Base-by-base conservation (phyloP, 1,140 invertebrate species). In the Octopus sinensis region DNA sequence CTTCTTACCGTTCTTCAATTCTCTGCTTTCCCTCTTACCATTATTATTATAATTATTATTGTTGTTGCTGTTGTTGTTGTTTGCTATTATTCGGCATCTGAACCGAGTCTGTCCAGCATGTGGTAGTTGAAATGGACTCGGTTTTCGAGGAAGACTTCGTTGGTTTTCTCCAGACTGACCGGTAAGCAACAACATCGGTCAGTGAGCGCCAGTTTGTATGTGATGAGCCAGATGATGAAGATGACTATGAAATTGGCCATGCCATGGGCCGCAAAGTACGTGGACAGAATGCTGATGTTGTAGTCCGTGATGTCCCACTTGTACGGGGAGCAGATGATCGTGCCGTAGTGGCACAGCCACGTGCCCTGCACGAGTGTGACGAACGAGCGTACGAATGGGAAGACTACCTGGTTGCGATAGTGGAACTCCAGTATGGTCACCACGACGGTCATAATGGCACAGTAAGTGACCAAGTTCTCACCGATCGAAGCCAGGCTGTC, bases 111-210 rank as follows among this genome's bases (percentile, higher is more conserved):
- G 73, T 83, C 82, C 9, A 85, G 68, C 1, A 84, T 78, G 54
- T 85, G 84, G 68, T 85, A 85, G 76, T 87, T 84, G 80, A 87
- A 87, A 75, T 83, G 83, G 5, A 86, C 83, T 54, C 86, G 78
- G 76, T 87, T 87, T 75, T 87, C 85, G 43, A 87, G 77, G 43
- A 76, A 83, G 17, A 86, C 83, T n/a, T 77, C 76, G 4, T 80
- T 78, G 43, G 43, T 7, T 17, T 54, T 23, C 13, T 76, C 4
- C 23, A 54, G 77, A 13, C 77, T 81, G 23, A 78, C 53, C 12
- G 79, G 82, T 43, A 81, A 23, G 75, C 85, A 86, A 17, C 62
- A 68, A 30, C 86, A 87, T 4, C 76, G 78, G 23, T 83, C 82
- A 13, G 80, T 80, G 1, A 73, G 80, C 13, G 81, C 80, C 51